These are phyloP conservation scores for Phymastichus coffea DNA, from an alignment of 1,140 invertebrate genomes.

Conservation along the genomic window DNA sequence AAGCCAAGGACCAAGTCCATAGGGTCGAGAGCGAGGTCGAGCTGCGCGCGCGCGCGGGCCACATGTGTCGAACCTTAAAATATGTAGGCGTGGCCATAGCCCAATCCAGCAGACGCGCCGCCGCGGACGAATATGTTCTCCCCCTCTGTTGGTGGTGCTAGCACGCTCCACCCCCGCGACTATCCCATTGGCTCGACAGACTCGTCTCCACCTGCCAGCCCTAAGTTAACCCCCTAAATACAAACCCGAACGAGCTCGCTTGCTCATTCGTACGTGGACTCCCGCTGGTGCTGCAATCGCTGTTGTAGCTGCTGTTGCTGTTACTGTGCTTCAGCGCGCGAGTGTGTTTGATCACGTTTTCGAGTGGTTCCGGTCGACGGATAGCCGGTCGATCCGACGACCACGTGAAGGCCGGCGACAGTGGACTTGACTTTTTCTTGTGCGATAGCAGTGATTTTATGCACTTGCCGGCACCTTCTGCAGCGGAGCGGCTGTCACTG, in stretches of 20 bases:
- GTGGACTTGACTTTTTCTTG: constrained; percentile 5
- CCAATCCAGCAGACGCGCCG: constrained; percentile 48
- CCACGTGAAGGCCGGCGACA: too few species aligned
- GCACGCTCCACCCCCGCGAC: constrained; percentile 53
- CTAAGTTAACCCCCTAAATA: constrained; percentile 47
- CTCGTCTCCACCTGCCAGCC: constrained; percentile 42
- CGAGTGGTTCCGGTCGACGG: constrained; percentile 31
- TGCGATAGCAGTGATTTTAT: constrained; percentile 7
- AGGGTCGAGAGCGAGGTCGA: too few species aligned
- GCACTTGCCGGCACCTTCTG: neutral
- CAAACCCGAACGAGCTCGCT: constrained; percentile 41
- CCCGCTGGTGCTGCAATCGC: constrained; percentile 31
- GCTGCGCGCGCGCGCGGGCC: constrained; percentile 49
- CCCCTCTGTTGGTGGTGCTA: constrained; percentile 46
- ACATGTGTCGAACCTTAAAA: constrained; percentile 59
- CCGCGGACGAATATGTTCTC: constrained; percentile 57
- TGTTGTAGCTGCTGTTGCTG: constrained; percentile 17
- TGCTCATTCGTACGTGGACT: constrained; percentile 49
- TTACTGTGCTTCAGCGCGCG: neutral
- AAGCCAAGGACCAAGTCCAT: too few species aligned
- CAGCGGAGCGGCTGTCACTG: too few species aligned
- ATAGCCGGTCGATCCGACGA: too few species aligned
- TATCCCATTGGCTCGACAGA: constrained; percentile 47
- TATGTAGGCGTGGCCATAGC: constrained; percentile 57
- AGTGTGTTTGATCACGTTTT: constrained; percentile 13